Evolutionary conservation across 1,140 invertebrate species (phyloP), one percentile per base, ranked within the genome.

Genomic region (Agrilus planipennis): DNA sequence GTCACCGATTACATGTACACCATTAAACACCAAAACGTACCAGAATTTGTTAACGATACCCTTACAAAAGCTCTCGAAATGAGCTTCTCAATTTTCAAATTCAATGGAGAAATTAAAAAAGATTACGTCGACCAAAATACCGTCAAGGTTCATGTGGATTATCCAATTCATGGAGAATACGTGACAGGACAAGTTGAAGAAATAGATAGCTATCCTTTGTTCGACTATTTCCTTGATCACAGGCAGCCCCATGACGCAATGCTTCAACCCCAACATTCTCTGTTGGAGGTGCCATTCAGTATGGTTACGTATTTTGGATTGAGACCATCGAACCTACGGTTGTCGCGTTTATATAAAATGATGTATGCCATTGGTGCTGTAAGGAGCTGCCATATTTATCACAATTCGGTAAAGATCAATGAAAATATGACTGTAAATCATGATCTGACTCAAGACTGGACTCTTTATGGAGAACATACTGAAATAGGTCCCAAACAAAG

Each of bases 381-480:
- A 11, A 30, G 48, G 9, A 22, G 35, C n/a, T 50, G 48, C 27
- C n/a, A 37, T 9, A 21, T 52, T 16, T 12, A 22, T 35, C 21
- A 10, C 18, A 5, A 14, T 35, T 23, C 6, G 10, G 10, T 11
- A 20, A 2, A 14, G 5, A 21, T 20, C 12, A 4, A 22, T 10
- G 6, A 0, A 32, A 15, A 30, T 36, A 11, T 17, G 31, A 16
- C 25, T 10, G 14, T 41, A 22, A 17, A 30, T 15, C 20, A 31
- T 23, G 5, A 19, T 1, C 30, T 47, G 21, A 28, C 45, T 5
- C 35, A 34, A 2, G 45, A 52, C 1, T 52, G 50, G 50, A 50
- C 43, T 10, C 19, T 52, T 28, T 47, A 34, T 23, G 17, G 42
- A 9, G 50, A 48, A 17, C 39, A 50, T 20, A 31, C 17, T 22